A percentile compares a stretch with the other conserved stretches of the same genome.
Evolutionary conservation across 1,140 invertebrate genomes (phyloP).

Genomic region (Heliconius eleuchia): DNA sequence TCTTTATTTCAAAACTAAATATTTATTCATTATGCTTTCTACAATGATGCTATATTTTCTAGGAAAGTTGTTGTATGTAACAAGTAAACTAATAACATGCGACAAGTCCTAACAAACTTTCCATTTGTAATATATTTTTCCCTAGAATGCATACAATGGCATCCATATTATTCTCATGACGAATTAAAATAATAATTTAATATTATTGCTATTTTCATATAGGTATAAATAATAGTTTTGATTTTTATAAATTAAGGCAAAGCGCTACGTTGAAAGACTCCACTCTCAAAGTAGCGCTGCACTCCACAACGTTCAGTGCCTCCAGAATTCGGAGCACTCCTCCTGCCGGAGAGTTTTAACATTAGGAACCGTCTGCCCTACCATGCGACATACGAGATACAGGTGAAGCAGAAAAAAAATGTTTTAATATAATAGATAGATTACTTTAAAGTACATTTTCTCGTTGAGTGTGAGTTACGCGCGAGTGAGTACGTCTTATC

Average conservation of each 20-base stretch:
- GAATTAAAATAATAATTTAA: neutral
- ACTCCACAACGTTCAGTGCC: too few species aligned
- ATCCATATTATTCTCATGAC: neutral
- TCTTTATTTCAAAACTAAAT: neutral
- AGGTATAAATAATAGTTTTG: too few species aligned
- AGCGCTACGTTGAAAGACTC: too few species aligned
- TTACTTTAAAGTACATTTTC: neutral
- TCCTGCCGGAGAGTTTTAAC: too few species aligned
- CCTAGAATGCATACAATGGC: neutral
- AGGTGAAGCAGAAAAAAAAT: neutral
- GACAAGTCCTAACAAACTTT: neutral
- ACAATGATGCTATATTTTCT: neutral
- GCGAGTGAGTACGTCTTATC: constrained; percentile 39
- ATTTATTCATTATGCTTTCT: neutral
- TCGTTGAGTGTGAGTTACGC: constrained; percentile 44
- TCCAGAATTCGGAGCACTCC: too few species aligned
- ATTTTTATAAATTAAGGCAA: too few species aligned
- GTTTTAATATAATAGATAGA: neutral
- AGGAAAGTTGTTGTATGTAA: neutral
- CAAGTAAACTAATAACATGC: neutral
- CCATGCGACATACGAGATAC: neutral
- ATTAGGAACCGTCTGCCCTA: too few species aligned
- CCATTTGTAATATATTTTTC: neutral
- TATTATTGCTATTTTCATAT: neutral
- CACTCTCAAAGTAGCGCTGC: too few species aligned